These are phyloP conservation scores for Cactoblastis cactorum DNA, from an alignment of 2,888 invertebrate genomes.

Conservation along the genomic window DNA sequence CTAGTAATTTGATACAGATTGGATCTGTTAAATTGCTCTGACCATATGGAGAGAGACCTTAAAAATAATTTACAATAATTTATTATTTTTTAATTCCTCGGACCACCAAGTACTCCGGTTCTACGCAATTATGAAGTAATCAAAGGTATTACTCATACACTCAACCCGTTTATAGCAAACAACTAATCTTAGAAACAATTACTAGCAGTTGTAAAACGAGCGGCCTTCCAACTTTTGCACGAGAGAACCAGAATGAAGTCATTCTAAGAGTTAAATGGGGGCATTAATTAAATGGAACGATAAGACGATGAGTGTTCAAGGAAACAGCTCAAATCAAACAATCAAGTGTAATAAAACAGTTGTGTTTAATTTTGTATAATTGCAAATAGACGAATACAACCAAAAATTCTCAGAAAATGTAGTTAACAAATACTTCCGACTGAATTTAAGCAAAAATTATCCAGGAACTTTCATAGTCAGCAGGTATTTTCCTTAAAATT, in stretches of 20 bases:
- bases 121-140: not conserved
- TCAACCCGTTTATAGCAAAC: not conserved
- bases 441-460: no score
- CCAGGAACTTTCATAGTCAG: no score
- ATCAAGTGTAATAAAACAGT: not conserved
- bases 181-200: not conserved
- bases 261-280: constrained; percentile 1
- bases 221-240: not conserved
- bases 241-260: not conserved
- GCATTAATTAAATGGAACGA: constrained; percentile 4
- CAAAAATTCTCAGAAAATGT: no score
- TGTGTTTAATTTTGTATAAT: not conserved
- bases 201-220: not conserved
- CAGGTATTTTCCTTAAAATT: no score
- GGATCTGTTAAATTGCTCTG: no score
- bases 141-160: not conserved
- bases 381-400: not conserved
- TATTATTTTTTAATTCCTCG: not conserved
- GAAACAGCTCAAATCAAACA: not conserved
- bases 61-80: no score
- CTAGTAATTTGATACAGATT: no score
- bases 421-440: no score
- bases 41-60: no score
- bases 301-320: constrained; percentile 5
- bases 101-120: not conserved